These are phyloP conservation scores for Chloroceryle amazona DNA, from an alignment of 2,797 vertebrate genomes.

Conservation along the genomic window DNA sequence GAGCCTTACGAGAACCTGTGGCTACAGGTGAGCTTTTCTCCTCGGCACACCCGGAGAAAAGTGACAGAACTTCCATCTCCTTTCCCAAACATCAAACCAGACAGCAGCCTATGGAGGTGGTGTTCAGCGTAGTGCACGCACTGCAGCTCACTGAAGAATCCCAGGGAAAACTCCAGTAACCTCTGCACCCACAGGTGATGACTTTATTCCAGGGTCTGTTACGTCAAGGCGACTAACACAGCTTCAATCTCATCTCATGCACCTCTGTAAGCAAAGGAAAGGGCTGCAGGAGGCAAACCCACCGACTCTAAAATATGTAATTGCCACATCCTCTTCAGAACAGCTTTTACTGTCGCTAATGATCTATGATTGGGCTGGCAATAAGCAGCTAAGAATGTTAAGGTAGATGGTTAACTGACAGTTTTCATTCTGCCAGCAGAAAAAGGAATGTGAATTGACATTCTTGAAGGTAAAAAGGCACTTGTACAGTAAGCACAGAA, in stretches of 20 bases:
- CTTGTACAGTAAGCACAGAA: background rate
- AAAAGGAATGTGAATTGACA: background rate
- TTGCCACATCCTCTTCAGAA: background rate
- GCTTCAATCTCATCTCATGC: background rate
- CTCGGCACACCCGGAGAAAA: background rate
- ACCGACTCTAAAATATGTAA: background rate
- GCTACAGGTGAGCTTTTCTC: background rate
- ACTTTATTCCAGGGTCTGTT: background rate
- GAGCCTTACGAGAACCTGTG: background rate
- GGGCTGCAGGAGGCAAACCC: background rate
- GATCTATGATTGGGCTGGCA: background rate
- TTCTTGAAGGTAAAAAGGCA: background rate
- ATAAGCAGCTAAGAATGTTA: background rate
- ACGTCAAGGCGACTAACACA: background rate
- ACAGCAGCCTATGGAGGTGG: background rate
- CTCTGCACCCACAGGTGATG: background rate
- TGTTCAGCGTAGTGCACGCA: background rate
- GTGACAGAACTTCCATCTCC: background rate
- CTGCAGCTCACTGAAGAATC: background rate
- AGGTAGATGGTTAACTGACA: background rate
- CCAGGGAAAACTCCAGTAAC: background rate
- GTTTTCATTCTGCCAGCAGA: background rate
- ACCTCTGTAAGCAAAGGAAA: background rate
- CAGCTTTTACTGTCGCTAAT: background rate
- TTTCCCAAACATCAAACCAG: background rate